Base-by-base conservation (phyloP, 2,888 invertebrate genomes). In the Erebia epiphron region DNA sequence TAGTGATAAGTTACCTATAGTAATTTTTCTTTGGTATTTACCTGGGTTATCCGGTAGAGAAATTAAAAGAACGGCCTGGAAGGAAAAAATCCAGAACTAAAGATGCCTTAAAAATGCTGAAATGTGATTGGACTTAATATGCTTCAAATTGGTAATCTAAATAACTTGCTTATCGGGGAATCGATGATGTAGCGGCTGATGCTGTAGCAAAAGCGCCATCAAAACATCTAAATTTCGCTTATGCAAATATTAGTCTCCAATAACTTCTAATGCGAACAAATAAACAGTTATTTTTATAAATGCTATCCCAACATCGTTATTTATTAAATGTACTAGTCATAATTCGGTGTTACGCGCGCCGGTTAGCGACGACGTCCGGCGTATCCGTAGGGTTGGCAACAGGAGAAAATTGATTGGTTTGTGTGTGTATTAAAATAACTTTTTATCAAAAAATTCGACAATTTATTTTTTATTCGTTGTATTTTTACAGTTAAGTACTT, bases 361-460 rank as follows among this genome's bases (percentile, higher is more conserved):
- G 82, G 83, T 87, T 83, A 68, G 72, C 69, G 74, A 68, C 64
- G 57, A 82, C 85, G 82, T 86, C 86, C 87, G 86, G 77, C 76
- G 73, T 77, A 76, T 75, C n/a, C 54, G 13, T 73, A 90, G 89
- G 89, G 89, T 61, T 88, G 86, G 0, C 79, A 67, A 72, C 0
- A 0, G 75, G 82, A 80, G 86, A 88, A 86, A 86, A 80, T 67
- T 16, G 56, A 58, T 43, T 61, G 14, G 26, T n/a, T n/a, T n/a
- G 4, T 16, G 21, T 16, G 21, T 35, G 35, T 35, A 35, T 35
- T 35, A 2, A 35, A 35, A 35, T 35, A 35, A 7, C 35, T 35
- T 35, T 7, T 35, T 7, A 35, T 35, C 7, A 35, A 35, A 35
- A 35, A 35, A 7, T 7, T 35, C 0, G 2, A 13, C 18, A 56